A percentile compares a stretch with the other conserved stretches of the same genome.
These are phyloP conservation scores for Dolichomitus sp. DNA, from an alignment of 2,888 invertebrate species.

Conservation along the genomic window DNA sequence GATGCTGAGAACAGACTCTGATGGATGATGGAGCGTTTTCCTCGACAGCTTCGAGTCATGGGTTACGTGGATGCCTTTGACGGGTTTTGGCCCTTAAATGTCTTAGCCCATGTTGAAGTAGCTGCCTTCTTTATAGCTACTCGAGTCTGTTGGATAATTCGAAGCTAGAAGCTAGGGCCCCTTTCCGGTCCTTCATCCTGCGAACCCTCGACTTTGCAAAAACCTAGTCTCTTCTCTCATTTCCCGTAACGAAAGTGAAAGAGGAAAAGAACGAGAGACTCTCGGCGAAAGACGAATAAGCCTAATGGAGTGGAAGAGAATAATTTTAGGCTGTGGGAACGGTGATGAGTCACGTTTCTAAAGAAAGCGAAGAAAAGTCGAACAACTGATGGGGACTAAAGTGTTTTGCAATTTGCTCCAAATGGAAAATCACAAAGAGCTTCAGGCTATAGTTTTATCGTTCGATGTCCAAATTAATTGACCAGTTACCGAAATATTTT, in stretches of 20 bases:
- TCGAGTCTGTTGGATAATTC: slow-evolving; percentile 12
- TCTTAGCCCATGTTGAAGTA: not conserved
- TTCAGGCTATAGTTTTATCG: not conserved
- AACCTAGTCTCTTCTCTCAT: slow-evolving; percentile 28
- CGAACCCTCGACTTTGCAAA: slow-evolving; percentile 13
- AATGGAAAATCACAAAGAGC: slow-evolving; percentile 8
- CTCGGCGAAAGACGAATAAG: slow-evolving; percentile 32
- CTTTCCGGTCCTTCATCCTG: slow-evolving; percentile 22
- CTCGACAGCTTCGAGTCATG: slow-evolving; percentile 40
- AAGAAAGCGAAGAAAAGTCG: slow-evolving; percentile 16
- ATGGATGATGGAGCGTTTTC: slow-evolving; percentile 58
- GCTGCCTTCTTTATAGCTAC: slow-evolving; percentile 5
- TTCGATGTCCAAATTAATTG: not conserved
- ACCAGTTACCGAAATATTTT: not conserved
- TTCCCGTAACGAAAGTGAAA: slow-evolving; percentile 60
- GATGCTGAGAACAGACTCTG: slow-evolving; percentile 30
- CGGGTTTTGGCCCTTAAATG: slow-evolving; percentile 1
- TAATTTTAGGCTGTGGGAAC: slow-evolving; percentile 64
- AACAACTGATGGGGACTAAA: slow-evolving; percentile 4
- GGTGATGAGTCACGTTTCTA: slow-evolving; percentile 39
- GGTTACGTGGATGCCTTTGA: slow-evolving; percentile 41
- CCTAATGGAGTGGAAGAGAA: slow-evolving; percentile 69
- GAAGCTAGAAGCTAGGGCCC: not conserved
- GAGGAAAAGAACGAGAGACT: not conserved
- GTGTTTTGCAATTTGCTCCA: not conserved